phyloP scores from a whole-genome alignment of 2,888 invertebrate genomes.

The Sphaerophoria taeniata region DNA sequence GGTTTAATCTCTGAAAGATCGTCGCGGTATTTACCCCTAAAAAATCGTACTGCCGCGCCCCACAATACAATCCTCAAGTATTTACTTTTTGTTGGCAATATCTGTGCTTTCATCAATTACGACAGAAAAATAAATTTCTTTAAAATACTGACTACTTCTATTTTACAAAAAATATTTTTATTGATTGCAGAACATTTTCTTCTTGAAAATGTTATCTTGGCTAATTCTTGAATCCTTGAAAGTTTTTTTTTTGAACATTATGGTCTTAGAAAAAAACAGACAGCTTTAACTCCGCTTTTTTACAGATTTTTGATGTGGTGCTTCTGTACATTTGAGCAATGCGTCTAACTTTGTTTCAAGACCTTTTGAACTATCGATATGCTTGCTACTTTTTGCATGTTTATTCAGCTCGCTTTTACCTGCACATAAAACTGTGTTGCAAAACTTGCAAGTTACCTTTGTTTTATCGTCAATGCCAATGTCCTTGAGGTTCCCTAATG shows the following conservation, averaged over 20 bases:
- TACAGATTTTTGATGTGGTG: not conserved
- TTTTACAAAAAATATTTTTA: slow-evolving; percentile 1
- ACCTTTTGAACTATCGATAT: not conserved
- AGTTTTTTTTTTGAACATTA: slow-evolving; percentile 8
- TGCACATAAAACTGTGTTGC: not conserved
- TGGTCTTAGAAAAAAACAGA: slow-evolving; percentile 9
- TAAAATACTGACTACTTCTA: not conserved
- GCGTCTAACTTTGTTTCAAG: not conserved
- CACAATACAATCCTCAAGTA: not conserved
- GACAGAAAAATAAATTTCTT: not conserved
- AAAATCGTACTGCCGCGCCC: slow-evolving; percentile 8
- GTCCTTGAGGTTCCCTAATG: too few species aligned
- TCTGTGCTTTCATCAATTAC: not conserved
- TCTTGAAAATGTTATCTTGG: not conserved
- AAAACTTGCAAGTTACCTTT: not conserved
- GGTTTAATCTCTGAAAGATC: too few species aligned
- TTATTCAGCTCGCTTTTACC: not conserved
- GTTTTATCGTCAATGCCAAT: too few species aligned
- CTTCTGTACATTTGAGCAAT: not conserved
- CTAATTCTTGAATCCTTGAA: not conserved
- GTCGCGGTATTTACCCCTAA: too few species aligned
- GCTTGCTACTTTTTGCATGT: not conserved
- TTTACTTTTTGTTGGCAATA: not conserved
- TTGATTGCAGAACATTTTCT: slow-evolving; percentile 6
- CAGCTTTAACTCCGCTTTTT: not conserved